Base-by-base conservation (phyloP, 2,113 vertebrate genomes). In the Oxyura jamaicensis region DNA sequence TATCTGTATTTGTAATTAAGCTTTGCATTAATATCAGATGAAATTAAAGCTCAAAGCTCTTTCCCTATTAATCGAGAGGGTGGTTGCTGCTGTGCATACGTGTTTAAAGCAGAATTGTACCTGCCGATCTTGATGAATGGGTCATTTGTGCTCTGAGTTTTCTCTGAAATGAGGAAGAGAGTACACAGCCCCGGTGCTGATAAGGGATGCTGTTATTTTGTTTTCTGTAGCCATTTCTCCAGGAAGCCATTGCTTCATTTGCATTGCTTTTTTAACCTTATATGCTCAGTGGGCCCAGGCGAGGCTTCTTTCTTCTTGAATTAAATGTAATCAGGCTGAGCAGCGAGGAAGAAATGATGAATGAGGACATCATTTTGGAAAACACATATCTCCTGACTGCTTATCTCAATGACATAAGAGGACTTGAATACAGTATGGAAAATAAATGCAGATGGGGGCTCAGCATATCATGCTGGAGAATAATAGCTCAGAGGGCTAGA, bases 201-300 rank as follows among this genome's bases (percentile, higher is more conserved):
- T 95, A 96, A 96, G 85, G 65, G 67, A 72, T 82, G 83, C 82
- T 87, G 86, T 82, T 93, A 86, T 90, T 95, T 80, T 93, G 92
- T 79, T 84, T 56, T 91, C 79, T 88, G 72, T 42, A 91, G 93
- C 85, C 72, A 28, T 78, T 96, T 82, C 75, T 91, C 35, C 68
- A 63, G 80, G 81, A 92, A 96, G 93, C 85, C 0, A 21, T 46
- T 72, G 74, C 96, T 94, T 96, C 93, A 93, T 97, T 96, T 96
- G 90, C 95, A 95, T 95, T 97, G 94, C 96, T 97, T 97, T 95
- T 95, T 97, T 97, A 95, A 96, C 96, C 96, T 98, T 96, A 87
- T 84, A 91, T 84, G 81, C 88, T 97, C 83, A 79, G 88, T 96
- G 86, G 91, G 87, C 79, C 92, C 79, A 91, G 88, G 63, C 79